These are phyloP conservation scores for Malthinus seriepunctatus DNA, from an alignment of 2,888 invertebrate species.

Conservation along the genomic window DNA sequence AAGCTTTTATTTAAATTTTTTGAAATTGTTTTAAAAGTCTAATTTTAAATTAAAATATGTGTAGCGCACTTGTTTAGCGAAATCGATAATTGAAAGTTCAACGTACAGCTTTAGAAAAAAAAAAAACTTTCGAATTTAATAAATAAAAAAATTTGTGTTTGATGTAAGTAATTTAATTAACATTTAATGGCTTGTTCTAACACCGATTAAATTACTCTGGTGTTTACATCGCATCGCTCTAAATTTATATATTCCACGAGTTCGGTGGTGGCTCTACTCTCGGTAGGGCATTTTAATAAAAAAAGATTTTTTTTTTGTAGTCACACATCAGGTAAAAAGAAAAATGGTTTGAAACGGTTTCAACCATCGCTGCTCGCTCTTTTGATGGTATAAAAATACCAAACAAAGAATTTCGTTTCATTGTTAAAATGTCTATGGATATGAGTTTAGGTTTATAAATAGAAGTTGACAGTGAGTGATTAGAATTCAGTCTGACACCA, in stretches of 20 bases:
- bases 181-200: too few relatives aligned
- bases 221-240: too few relatives aligned
- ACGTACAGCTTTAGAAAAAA: background rate
- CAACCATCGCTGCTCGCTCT: background rate
- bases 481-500: slow-evolving; percentile 44
- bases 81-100: slow-evolving; percentile 3
- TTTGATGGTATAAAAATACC: background rate
- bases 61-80: background rate
- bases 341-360: too few relatives aligned
- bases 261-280: too few relatives aligned
- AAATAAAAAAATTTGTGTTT: background rate
- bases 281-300: too few relatives aligned
- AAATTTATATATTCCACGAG: too few relatives aligned
- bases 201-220: too few relatives aligned
- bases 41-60: background rate
- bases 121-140: background rate
- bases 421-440: slow-evolving; percentile 18
- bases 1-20: slow-evolving; percentile 1
- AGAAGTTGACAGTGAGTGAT: slow-evolving; percentile 42
- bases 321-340: too few relatives aligned
- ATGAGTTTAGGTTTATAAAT: slow-evolving; percentile 22
- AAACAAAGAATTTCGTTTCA: slow-evolving; percentile 9
- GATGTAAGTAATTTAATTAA: too few relatives aligned
- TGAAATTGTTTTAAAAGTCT: background rate
- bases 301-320: too few relatives aligned